Percentiles rank a stretch among this genome's conserved stretches.
phyloP scores from a whole-genome alignment of 2,888 invertebrate species.

The Caradrina clavipalpis region DNA sequence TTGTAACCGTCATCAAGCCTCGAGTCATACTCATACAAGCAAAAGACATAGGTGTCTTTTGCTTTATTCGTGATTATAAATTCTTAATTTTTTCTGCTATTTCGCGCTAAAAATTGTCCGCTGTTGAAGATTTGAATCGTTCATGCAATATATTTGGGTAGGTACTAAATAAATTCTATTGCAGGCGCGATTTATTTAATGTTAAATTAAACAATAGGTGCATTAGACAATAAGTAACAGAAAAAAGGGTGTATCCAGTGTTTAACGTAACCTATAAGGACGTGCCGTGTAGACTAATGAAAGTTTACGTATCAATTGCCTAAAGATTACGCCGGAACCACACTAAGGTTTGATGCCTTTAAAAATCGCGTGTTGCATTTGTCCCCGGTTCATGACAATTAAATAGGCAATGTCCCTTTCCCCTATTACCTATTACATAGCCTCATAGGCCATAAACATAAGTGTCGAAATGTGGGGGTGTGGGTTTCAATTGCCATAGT shows the following conservation, averaged over 20 bases:
- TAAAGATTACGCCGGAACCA: neutral
- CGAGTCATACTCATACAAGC: no score
- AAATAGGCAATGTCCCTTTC: no score
- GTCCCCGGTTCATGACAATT: no score
- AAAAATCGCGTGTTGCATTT: neutral
- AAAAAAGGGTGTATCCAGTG: constrained; percentile 32
- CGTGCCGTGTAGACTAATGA: neutral
- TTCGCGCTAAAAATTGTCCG: constrained; percentile 1
- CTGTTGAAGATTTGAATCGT: constrained; percentile 18
- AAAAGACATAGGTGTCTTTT: neutral
- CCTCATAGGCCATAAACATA: no score
- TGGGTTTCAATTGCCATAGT: no score
- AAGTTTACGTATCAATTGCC: no score
- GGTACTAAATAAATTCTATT: constrained; percentile 47
- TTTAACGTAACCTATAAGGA: neutral
- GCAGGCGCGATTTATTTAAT: constrained; percentile 13
- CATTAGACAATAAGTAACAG: constrained; percentile 57
- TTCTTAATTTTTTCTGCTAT: neutral
- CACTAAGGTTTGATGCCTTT: constrained; percentile 12
- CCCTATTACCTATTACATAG: no score
- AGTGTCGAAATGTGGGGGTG: no score
- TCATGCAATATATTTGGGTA: constrained; percentile 40
- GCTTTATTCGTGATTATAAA: constrained; percentile 9
- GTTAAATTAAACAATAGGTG: constrained; percentile 36
- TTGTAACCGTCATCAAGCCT: no score